phyloP scores from a whole-genome alignment of 1,140 invertebrate genomes.

The Zophobas atratus region DNA sequence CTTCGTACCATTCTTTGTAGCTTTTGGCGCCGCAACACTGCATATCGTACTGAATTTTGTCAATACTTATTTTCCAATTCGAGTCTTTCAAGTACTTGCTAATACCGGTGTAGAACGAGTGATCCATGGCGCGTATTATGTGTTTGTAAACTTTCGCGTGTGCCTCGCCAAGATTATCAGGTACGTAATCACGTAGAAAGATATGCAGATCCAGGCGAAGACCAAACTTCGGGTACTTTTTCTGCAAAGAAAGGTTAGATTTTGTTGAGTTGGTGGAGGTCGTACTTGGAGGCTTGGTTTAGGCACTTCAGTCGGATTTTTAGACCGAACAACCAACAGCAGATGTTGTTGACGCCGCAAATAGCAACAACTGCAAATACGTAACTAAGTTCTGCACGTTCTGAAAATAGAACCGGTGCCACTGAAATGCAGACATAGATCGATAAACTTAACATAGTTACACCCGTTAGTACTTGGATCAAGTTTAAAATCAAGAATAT shows the following conservation, averaged over 20 bases:
- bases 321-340: slow-evolving; percentile 63
- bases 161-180: slow-evolving; percentile 61
- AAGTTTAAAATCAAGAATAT: slow-evolving; percentile 54
- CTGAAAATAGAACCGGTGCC: slow-evolving; percentile 61
- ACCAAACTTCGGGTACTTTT: slow-evolving; percentile 64
- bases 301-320: slow-evolving; percentile 64
- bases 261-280: slow-evolving; percentile 26
- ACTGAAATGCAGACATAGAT: slow-evolving; percentile 61
- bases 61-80: slow-evolving; percentile 65
- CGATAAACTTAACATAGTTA: slow-evolving; percentile 57
- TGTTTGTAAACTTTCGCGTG: slow-evolving; percentile 63
- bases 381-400: slow-evolving; percentile 65
- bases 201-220: slow-evolving; percentile 60
- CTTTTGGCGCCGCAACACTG: slow-evolving; percentile 66
- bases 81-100: slow-evolving; percentile 65
- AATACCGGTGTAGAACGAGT: slow-evolving; percentile 64
- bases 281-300: slow-evolving; percentile 63
- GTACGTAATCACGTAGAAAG: slow-evolving; percentile 59
- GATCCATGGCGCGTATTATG: slow-evolving; percentile 62
- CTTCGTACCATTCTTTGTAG: slow-evolving; percentile 66
- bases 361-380: slow-evolving; percentile 64
- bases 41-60: slow-evolving; percentile 64
- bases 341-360: slow-evolving; percentile 62
- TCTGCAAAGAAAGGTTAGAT: slow-evolving; percentile 53
- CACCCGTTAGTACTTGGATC: slow-evolving; percentile 60